Base-by-base conservation (phyloP, 2,113 vertebrate genomes). In the Melozone crissalis region DNA sequence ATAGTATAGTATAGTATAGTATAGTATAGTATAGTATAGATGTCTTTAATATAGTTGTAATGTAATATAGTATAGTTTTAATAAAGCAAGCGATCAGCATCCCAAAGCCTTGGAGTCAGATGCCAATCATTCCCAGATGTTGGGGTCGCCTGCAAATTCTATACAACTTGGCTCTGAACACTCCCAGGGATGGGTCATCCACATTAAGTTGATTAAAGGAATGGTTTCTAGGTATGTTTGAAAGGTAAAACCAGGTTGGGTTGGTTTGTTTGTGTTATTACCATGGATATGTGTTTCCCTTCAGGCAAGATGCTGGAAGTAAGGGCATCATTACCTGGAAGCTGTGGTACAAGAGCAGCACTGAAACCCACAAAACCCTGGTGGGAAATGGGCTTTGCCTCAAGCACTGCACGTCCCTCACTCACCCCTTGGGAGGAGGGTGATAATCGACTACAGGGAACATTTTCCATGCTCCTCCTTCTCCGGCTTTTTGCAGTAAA, bases 401-500 rank as follows among this genome's bases (percentile, higher is more conserved):
- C 2, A 5, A 54, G 71, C 44, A 3, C 11, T 0, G 47, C 47
- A 5, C 1, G 0, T 52, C 30, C 13, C 55, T 47, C 21, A 0
- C 66, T 9, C 6, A 0, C 7, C 41, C 37, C 55, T 51, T 0
- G 0, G 51, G 43, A 67, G 10, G 1, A 13, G 35, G 33, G 17
- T 30, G 74, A 35, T 43, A 24, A 44, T 39, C 8, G 1, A 19
- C 63, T 26, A 21, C 77, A 43, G 81, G 61, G 20, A 84, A 31
- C 20, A 5, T 33, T 71, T 81, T 28, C 71, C 78, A 68, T 0
- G 4, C 55, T 46, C 3, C 27, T 85, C 30, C 57, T 68, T 35
- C n/a, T 37, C 41, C 2, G 58, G 23, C 13, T 14, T 58, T 76
- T 22, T 28, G 37, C 31, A 37, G 52, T 47, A n/a, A 69, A 78